Conservation (phyloP, 2,888 invertebrate genomes). For the Petrolisthes manimaculis region DNA sequence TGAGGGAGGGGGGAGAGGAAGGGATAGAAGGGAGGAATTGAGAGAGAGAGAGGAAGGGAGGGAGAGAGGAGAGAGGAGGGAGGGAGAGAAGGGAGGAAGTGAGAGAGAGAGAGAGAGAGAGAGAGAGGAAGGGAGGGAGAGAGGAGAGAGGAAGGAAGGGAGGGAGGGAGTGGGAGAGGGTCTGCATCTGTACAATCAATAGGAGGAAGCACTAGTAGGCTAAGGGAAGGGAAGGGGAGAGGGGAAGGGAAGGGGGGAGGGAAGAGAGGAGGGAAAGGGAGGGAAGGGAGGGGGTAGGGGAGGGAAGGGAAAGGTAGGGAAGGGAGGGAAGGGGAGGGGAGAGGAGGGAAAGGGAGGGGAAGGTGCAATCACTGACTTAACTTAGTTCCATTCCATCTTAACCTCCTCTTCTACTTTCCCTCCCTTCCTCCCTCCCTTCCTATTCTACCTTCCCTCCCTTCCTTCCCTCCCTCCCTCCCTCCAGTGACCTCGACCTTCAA, state of each 20-base stretch:
- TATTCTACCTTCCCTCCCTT: background rate
- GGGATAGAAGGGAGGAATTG: background rate
- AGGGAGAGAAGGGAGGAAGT: background rate
- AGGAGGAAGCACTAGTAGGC: background rate
- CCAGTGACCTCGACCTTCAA: background rate
- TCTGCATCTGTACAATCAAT: too few relatives aligned
- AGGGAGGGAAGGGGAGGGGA: constrained; percentile 1
- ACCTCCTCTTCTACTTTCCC: background rate
- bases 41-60: background rate
- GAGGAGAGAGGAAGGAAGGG: too few relatives aligned
- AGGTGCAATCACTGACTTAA: background rate
- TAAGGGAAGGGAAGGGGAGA: background rate
- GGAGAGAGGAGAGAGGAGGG: background rate
- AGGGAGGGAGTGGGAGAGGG: too few relatives aligned
- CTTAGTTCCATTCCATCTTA: background rate
- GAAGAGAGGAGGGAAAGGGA: too few relatives aligned
- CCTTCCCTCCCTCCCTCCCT: background rate
- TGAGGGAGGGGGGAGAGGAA: too few relatives aligned
- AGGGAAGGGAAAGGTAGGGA: background rate
- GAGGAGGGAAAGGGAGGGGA: background rate
- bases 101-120: background rate
- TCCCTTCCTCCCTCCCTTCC: background rate
- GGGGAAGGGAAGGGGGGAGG: background rate
- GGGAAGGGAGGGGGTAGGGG: background rate
- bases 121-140: too few relatives aligned